phyloP scores from a whole-genome alignment of 1,140 invertebrate genomes.

The Drosophila paulistorum region DNA sequence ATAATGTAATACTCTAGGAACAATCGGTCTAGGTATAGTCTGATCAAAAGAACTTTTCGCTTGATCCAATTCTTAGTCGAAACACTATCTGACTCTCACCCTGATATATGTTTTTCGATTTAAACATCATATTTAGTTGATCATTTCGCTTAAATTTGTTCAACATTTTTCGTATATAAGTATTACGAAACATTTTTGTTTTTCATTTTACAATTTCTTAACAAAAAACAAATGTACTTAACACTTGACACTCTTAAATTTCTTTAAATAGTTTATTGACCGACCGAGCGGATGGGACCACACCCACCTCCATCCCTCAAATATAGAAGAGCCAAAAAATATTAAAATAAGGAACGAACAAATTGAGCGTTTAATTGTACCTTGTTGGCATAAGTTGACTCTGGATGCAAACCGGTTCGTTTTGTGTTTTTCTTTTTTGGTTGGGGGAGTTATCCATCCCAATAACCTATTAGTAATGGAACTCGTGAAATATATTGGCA shows the following conservation, averaged over 20 bases:
- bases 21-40: neutral
- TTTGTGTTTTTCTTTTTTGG: neutral
- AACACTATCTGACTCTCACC: no score
- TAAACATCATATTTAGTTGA: slow-evolving; percentile 4
- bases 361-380: neutral
- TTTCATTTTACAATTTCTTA: slow-evolving; percentile 53
- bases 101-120: slow-evolving; percentile 21
- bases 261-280: slow-evolving; percentile 42
- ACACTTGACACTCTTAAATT: slow-evolving; percentile 28
- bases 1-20: neutral
- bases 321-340: neutral
- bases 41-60: no score
- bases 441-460: neutral
- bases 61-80: no score
- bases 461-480: neutral
- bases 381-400: no score
- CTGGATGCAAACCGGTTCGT: neutral
- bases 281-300: slow-evolving; percentile 31
- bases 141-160: neutral
- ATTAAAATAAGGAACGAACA: neutral
- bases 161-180: neutral
- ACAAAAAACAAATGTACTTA: slow-evolving; percentile 49
- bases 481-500: slow-evolving; percentile 41
- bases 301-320: slow-evolving; percentile 31
- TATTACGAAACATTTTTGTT: slow-evolving; percentile 2